Conservation (phyloP, 2,888 invertebrate species). For the Phrixothrix hirtus region DNA sequence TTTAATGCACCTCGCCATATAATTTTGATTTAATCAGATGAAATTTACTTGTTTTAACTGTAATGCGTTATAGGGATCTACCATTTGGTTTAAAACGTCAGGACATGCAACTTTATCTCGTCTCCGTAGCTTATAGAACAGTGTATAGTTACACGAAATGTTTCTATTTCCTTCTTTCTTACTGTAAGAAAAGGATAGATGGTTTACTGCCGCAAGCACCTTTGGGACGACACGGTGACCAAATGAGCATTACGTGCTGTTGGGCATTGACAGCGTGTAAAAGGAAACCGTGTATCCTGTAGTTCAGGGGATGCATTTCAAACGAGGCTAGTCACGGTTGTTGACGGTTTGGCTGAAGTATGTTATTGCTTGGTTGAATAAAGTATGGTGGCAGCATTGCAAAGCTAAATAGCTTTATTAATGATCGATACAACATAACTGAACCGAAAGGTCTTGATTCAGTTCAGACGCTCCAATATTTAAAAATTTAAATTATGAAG, state of each 20-base stretch:
- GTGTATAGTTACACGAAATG: slow-evolving; percentile 15
- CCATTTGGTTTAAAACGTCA: neutral
- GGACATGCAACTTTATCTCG: slow-evolving; percentile 28
- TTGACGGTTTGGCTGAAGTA: slow-evolving; percentile 39
- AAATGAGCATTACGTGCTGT: slow-evolving; percentile 50
- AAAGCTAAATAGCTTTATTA: slow-evolving; percentile 26
- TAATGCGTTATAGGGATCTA: no score
- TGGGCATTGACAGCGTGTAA: slow-evolving; percentile 49
- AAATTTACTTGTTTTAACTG: no score
- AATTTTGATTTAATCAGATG: no score
- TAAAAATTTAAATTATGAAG: no score
- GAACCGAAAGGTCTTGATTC: slow-evolving; percentile 1
- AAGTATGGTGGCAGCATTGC: slow-evolving; percentile 14
- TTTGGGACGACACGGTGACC: slow-evolving; percentile 38
- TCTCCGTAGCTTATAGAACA: slow-evolving; percentile 10
- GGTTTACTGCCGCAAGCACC: slow-evolving; percentile 26
- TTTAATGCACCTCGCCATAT: no score
- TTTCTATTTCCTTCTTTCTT: slow-evolving; percentile 7
- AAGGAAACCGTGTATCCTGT: slow-evolving; percentile 50
- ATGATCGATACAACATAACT: slow-evolving; percentile 22
- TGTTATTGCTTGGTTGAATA: slow-evolving; percentile 22
- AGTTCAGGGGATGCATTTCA: slow-evolving; percentile 49
- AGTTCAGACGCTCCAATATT: no score
- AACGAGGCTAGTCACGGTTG: slow-evolving; percentile 45
- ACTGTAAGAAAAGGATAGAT: slow-evolving; percentile 9